Evolutionary conservation across 2,113 vertebrate species (phyloP).

Genomic region (Colinus virginianus): DNA sequence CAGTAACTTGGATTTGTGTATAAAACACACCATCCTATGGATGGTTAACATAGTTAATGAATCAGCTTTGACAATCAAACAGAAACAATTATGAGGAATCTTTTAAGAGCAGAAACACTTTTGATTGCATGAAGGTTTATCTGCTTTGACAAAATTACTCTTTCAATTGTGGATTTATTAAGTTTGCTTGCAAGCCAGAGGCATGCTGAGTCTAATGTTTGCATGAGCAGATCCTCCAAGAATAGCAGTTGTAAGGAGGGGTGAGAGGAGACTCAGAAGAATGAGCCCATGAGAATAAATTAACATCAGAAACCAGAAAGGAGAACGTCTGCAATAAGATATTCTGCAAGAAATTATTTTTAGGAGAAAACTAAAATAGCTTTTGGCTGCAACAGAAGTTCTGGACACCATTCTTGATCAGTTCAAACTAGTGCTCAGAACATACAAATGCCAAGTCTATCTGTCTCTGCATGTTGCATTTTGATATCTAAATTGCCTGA

Average conservation of each 20-base stretch:
- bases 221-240: neutral
- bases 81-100: neutral
- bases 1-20: neutral
- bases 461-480: neutral
- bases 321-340: neutral
- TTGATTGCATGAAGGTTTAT: neutral
- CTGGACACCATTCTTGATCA: neutral
- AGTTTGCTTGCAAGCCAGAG: neutral
- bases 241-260: neutral
- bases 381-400: neutral
- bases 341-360: neutral
- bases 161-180: neutral
- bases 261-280: neutral
- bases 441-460: neutral
- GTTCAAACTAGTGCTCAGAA: neutral
- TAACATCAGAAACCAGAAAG: neutral
- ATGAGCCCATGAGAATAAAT: neutral
- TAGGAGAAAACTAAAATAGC: neutral
- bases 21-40: neutral
- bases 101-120: neutral
- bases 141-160: neutral
- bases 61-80: neutral
- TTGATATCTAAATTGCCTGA: neutral
- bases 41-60: neutral
- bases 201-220: accelerated